These are phyloP conservation scores for Geotrypetes seraphini DNA, from an alignment of 2,797 vertebrate genomes.

Conservation along the genomic window DNA sequence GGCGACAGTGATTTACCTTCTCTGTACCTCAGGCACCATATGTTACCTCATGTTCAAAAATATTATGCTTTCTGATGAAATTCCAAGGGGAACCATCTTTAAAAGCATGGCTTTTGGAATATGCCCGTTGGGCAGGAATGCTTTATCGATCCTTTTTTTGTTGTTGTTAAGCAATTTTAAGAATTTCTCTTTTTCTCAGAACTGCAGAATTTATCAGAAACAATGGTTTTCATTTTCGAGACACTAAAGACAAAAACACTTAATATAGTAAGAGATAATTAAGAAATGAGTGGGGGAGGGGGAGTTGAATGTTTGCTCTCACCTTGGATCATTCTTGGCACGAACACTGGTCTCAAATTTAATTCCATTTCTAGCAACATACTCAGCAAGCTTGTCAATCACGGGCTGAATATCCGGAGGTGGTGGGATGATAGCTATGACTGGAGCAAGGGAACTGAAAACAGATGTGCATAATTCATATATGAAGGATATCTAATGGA, in stretches of 20 bases:
- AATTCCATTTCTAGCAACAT: constrained; percentile 88
- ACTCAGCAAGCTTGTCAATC: constrained; percentile 94
- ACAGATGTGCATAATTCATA: background rate
- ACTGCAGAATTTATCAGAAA: background rate
- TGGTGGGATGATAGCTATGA: constrained; percentile 84
- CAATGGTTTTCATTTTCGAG: background rate
- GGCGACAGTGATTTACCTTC: background rate
- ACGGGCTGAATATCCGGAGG: constrained; percentile 94
- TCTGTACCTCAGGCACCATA: background rate
- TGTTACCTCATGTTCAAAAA: background rate
- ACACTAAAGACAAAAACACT: background rate
- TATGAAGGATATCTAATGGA: too few relatives aligned
- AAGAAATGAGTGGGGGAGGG: too few relatives aligned
- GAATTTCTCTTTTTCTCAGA: background rate
- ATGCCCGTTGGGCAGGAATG: background rate
- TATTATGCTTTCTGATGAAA: background rate
- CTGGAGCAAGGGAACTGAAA: constrained; percentile 57
- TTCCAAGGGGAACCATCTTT: background rate
- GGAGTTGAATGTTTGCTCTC: constrained; percentile 12
- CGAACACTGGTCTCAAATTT: constrained; percentile 93
- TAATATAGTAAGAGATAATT: background rate
- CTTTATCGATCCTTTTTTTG: too few relatives aligned
- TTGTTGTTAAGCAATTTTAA: too few relatives aligned
- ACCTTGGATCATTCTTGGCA: constrained; percentile 94
- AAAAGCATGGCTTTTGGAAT: background rate